Percentiles rank a stretch among this genome's conserved stretches.
phyloP scores from a whole-genome alignment of 92 coral and sea anemone genomes.

The Epizoanthus ramosus region DNA sequence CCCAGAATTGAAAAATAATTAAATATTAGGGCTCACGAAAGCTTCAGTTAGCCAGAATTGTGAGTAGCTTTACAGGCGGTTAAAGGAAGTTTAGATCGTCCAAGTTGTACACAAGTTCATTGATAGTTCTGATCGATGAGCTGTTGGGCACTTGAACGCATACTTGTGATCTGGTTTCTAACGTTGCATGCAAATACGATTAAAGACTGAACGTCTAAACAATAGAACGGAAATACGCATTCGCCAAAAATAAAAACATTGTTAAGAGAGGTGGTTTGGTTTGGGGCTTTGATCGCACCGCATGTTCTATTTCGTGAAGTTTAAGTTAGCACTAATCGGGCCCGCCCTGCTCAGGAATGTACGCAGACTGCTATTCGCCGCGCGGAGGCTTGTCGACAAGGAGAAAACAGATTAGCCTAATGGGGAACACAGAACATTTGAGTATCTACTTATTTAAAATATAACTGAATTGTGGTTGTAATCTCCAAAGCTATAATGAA shows the following conservation, averaged over 20 bases:
- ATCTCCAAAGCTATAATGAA: neutral
- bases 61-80: too few species aligned
- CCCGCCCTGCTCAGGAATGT: conserved; percentile 30
- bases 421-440: neutral
- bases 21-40: conserved; percentile 15
- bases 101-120: neutral
- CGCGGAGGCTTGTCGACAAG: neutral
- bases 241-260: conserved; percentile 34
- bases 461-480: too few species aligned
- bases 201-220: neutral
- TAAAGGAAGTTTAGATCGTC: too few species aligned
- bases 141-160: neutral
- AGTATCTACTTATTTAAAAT: neutral
- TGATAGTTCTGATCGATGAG: neutral
- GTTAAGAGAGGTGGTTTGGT: conserved; percentile 9
- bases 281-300: conserved; percentile 2
- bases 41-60: neutral
- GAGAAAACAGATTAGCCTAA: too few species aligned
- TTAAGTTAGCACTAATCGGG: conserved; percentile 1
- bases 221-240: conserved; percentile 41
- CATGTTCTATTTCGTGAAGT: conserved; percentile 2
- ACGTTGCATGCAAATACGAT: neutral
- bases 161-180: conserved; percentile 1
- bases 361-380: too few species aligned
- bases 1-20: conserved; percentile 11